These are phyloP conservation scores for Hypolimnas misippus DNA, from an alignment of 2,888 invertebrate genomes.

Conservation along the genomic window DNA sequence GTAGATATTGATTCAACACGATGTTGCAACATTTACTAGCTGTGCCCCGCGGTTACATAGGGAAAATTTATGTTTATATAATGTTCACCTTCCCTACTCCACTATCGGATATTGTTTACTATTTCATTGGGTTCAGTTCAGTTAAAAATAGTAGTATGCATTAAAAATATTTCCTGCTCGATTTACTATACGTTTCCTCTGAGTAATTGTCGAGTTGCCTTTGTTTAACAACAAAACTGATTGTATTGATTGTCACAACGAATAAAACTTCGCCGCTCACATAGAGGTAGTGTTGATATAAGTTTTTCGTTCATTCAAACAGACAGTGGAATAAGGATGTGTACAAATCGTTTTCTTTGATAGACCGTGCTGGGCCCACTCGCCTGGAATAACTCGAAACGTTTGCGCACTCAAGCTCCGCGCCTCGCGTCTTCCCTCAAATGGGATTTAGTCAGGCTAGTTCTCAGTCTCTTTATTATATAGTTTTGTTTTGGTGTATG, in stretches of 20 bases:
- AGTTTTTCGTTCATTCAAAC: conserved; percentile 48
- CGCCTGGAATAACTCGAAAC: conserved; percentile 69
- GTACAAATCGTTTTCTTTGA: conserved; percentile 74
- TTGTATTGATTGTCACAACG: conserved; percentile 22
- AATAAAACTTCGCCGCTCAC: conserved; percentile 14
- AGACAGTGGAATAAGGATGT: conserved; percentile 56
- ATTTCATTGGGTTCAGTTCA: too few species aligned
- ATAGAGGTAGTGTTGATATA: conserved; percentile 43
- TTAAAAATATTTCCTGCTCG: conserved; percentile 1
- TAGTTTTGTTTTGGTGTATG: conserved; percentile 40
- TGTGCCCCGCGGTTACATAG: too few species aligned
- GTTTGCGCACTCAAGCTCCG: conserved; percentile 56
- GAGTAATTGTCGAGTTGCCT: conserved; percentile 15
- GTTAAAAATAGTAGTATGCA: neutral
- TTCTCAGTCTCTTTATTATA: conserved; percentile 59
- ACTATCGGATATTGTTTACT: too few species aligned
- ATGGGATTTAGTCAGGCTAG: conserved; percentile 69
- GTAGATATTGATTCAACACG: conserved; percentile 1
- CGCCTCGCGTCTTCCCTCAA: conserved; percentile 56
- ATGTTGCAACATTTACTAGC: too few species aligned
- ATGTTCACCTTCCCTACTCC: too few species aligned
- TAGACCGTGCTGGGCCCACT: conserved; percentile 59
- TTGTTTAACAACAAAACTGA: conserved; percentile 20
- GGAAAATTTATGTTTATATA: too few species aligned
- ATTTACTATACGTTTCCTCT: conserved; percentile 8